These are phyloP conservation scores for Drosophila insularis DNA, from an alignment of 1,140 invertebrate genomes.

Conservation along the genomic window DNA sequence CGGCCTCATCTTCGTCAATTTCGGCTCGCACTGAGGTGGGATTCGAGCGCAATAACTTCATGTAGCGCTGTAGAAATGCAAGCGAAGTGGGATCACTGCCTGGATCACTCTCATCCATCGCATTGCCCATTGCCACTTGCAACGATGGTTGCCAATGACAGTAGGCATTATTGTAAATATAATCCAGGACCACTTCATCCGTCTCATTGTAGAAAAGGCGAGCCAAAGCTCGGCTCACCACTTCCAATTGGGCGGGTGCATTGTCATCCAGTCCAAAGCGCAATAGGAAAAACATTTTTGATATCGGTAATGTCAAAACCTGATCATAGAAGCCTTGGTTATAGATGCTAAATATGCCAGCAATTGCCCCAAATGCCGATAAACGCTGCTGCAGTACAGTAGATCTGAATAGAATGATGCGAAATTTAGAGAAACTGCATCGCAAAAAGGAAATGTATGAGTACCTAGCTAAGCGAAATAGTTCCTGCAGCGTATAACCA, in stretches of 20 bases:
- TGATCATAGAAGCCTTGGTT: slow-evolving; percentile 88
- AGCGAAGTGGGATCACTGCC: slow-evolving; percentile 59
- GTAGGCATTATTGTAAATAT: slow-evolving; percentile 87
- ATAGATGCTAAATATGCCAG: slow-evolving; percentile 90
- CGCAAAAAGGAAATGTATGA: not conserved
- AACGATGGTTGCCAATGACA: slow-evolving; percentile 86
- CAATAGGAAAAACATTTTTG: slow-evolving; percentile 90
- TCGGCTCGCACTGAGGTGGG: slow-evolving; percentile 50
- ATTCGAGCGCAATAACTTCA: slow-evolving; percentile 62
- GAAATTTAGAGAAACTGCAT: not conserved
- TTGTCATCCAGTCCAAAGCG: slow-evolving; percentile 94
- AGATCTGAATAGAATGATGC: slow-evolving; percentile 82
- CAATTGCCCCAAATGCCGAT: slow-evolving; percentile 89
- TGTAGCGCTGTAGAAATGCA: slow-evolving; percentile 67
- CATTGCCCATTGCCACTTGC: slow-evolving; percentile 71
- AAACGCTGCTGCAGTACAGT: slow-evolving; percentile 90
- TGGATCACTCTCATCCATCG: slow-evolving; percentile 35
- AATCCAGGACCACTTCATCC: slow-evolving; percentile 89
- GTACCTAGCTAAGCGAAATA: slow-evolving; percentile 87
- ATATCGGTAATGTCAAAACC: slow-evolving; percentile 85
- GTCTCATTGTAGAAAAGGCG: slow-evolving; percentile 89
- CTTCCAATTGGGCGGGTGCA: slow-evolving; percentile 87
- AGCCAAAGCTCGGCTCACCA: slow-evolving; percentile 88
- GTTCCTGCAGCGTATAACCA: slow-evolving; percentile 93
- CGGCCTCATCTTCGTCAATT: slow-evolving; percentile 82